Evolutionary conservation across 1,140 invertebrate species (phyloP), one percentile per base, ranked within the genome.

Genomic region (Catajapyx aquilonaris): DNA sequence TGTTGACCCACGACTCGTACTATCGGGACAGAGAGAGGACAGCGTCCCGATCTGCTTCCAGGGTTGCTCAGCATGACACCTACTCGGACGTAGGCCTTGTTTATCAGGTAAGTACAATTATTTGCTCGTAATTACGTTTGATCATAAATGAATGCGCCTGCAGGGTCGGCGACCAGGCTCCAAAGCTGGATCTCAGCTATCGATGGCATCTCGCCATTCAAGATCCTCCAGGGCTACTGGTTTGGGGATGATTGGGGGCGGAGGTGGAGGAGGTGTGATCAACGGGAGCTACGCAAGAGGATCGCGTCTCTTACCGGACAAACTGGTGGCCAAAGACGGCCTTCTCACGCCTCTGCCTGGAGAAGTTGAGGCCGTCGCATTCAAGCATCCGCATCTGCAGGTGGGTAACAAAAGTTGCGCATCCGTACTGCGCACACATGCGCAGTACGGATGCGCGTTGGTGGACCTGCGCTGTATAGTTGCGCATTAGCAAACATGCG

Each of bases 371-470:
- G 30, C 13, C 18, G 30, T 17, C 30, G 18, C 42, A 22, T 38
- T 37, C 13, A 56, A 57, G 38, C 63, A 71, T 54, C 72, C 72
- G 2, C 71, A 74, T 46, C 53, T 76, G 11, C 71, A 77, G 47
- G 60, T 77, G 19, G 61, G 74, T 21, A 65, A n/a, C 65, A 9
- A 53, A 68, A n/a, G 60, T 70, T 48, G 52, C 62, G 18, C 59
- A 46, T 52, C 50, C 46, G 48, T 7, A 39, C 34, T 47, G 48
- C 50, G 37, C 41, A 44, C 30, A 44, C 38, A 31, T 17, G 44
- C 45, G 61, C 39, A 38, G 55, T 42, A n/a, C n/a, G n/a, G n/a
- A n/a, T n/a, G n/a, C n/a, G n/a, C n/a, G n/a, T n/a, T n/a, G n/a
- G n/a, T n/a, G n/a, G n/a, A n/a, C n/a, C n/a, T n/a, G n/a, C n/a